A percentile compares a stretch with the other conserved stretches of the same genome.
phyloP scores from a whole-genome alignment of 2,113 vertebrate genomes.

The Laticauda colubrina region DNA sequence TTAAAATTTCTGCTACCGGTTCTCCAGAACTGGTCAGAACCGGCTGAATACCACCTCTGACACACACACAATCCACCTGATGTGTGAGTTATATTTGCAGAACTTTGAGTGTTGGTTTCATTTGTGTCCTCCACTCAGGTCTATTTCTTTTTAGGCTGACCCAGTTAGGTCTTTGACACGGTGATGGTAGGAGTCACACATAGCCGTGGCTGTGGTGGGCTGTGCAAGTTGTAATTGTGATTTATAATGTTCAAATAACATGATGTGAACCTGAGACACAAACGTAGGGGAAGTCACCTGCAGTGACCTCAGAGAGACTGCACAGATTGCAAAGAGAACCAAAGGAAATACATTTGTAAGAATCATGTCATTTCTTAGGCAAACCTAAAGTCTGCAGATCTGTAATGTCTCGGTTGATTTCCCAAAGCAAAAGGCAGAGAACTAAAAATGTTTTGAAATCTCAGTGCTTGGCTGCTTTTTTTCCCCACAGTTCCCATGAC shows the following conservation, averaged over 20 bases:
- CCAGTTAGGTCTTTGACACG: not conserved
- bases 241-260: not conserved
- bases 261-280: not conserved
- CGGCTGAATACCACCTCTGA: no score
- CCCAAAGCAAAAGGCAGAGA: not conserved
- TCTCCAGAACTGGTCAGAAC: no score
- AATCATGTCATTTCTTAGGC: not conserved
- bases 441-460: not conserved
- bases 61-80: not conserved
- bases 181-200: not conserved
- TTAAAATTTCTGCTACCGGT: no score
- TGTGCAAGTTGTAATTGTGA: not conserved
- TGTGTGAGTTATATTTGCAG: not conserved
- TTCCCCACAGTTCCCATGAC: constrained; percentile 12
- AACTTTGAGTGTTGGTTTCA: not conserved
- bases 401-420: constrained; percentile 9
- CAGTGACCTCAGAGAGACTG: not conserved
- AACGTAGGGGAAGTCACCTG: not conserved
- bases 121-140: not conserved
- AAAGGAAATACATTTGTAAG: not conserved
- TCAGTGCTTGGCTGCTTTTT: not conserved
- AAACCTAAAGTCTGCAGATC: not conserved
- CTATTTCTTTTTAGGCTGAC: not conserved
- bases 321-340: not conserved
- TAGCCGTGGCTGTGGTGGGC: not conserved